Base-by-base conservation (phyloP, 2,888 invertebrate species). In the Andrena fulva region DNA sequence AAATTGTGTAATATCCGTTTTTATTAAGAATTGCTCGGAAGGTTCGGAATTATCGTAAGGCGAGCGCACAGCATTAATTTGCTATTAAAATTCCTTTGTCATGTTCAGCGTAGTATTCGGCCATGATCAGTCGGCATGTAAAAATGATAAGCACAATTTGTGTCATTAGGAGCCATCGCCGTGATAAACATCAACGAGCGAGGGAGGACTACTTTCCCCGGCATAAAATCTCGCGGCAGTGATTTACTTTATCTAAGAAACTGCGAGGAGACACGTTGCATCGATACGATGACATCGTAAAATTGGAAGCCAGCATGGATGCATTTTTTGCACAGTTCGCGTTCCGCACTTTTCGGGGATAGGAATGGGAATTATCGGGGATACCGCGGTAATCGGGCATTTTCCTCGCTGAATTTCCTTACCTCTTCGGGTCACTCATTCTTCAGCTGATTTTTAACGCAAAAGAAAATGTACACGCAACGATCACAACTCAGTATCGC, bases 231-330 rank as follows among this genome's bases (percentile, higher is more conserved):
- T 16, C 12, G n/a, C 7, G 48, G 27, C 48, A 10, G 52, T 48
- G 31, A 79, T 35, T 27, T 72, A 69, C 63, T 77, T 70, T 60
- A 42, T 35, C 33, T 8, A 24, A 68, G 54, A 73, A 79, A 62
- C 24, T 69, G 72, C 20, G 77, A 85, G 86, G 87, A 90, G 86
- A 90, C 81, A 87, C 87, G 80, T 81, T 83, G 86, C 91, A 91
- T 92, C 94, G 94, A 94, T 93, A 94, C 93, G 94, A 94, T 94
- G 94, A 94, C 94, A 94, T 92, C 89, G 94, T 94, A 91, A 91
- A 94, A 93, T 94, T 94, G 93, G 92, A 91, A 90, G 89, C 89
- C 89, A 87, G 87, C 80, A 84, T 73, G 85, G 80, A 85, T 83
- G 83, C 87, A 86, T 84, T 84, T 85, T 59, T 77, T 71, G 68